Evolutionary conservation across 2,113 vertebrate species (phyloP).

Genomic region (Brevimyrus niger): DNA sequence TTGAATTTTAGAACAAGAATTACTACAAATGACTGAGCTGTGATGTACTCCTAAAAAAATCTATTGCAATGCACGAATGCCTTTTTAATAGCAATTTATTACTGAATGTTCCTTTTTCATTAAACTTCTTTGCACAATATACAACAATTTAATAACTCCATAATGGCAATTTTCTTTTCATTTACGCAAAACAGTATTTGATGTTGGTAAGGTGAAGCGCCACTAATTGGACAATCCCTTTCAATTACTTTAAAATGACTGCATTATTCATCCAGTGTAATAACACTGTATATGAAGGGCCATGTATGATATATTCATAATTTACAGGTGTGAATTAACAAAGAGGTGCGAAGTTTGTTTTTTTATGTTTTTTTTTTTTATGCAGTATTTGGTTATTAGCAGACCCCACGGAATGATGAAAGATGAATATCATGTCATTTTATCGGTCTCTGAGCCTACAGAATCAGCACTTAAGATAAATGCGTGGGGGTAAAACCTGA

Average conservation of each 20-base stretch:
- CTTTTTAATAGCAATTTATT: background rate
- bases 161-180: background rate
- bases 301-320: background rate
- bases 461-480: background rate
- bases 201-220: background rate
- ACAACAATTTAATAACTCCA: background rate
- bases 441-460: background rate
- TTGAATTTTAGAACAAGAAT: background rate
- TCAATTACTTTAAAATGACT: background rate
- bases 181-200: background rate
- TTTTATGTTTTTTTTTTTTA: background rate
- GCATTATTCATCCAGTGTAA: background rate
- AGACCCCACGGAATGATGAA: background rate
- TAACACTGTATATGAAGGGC: background rate
- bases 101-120: background rate
- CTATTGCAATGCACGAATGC: background rate
- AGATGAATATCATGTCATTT: background rate
- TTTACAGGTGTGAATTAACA: background rate
- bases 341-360: background rate
- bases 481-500: background rate
- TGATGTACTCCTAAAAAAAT: background rate
- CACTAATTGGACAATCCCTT: background rate
- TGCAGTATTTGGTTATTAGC: background rate
- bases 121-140: background rate
- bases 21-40: background rate